A percentile compares a stretch with the other conserved stretches of the same genome.
These are phyloP conservation scores for Arrhopalites spinosus DNA, from an alignment of 2,888 invertebrate genomes.

Conservation along the genomic window DNA sequence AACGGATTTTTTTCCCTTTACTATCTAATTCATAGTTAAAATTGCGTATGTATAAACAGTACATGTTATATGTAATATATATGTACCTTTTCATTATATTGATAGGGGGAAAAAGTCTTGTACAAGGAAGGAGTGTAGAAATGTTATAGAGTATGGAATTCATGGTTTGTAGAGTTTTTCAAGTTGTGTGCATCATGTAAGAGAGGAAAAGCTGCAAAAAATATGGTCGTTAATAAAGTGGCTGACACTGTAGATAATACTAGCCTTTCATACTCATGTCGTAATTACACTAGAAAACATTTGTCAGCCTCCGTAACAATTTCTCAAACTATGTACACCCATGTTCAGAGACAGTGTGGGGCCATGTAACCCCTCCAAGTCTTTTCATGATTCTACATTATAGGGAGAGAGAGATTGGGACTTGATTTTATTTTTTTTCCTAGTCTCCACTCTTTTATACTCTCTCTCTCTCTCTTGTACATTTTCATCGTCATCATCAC, in stretches of 20 bases:
- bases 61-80: too few species aligned
- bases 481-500: background rate
- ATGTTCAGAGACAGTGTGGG: background rate
- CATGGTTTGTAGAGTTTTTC: background rate
- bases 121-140: background rate
- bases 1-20: background rate
- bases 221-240: slow-evolving; percentile 54
- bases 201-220: slow-evolving; percentile 27
- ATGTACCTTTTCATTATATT: too few species aligned
- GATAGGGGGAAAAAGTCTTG: too few species aligned
- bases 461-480: background rate
- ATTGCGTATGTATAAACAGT: background rate
- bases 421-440: slow-evolving; percentile 2
- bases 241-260: slow-evolving; percentile 46
- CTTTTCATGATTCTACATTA: slow-evolving; percentile 9
- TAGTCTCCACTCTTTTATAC: background rate
- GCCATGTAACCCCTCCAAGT: slow-evolving; percentile 3
- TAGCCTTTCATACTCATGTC: slow-evolving; percentile 33
- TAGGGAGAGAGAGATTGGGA: background rate
- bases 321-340: slow-evolving; percentile 8
- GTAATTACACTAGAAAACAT: slow-evolving; percentile 46
- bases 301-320: slow-evolving; percentile 40
- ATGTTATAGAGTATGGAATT: background rate
- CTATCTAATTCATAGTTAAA: too few species aligned
- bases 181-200: background rate